Percentiles rank a stretch among this genome's conserved stretches.
phyloP scores from a whole-genome alignment of 2,888 invertebrate species.

The Psococerastis gibbosa region DNA sequence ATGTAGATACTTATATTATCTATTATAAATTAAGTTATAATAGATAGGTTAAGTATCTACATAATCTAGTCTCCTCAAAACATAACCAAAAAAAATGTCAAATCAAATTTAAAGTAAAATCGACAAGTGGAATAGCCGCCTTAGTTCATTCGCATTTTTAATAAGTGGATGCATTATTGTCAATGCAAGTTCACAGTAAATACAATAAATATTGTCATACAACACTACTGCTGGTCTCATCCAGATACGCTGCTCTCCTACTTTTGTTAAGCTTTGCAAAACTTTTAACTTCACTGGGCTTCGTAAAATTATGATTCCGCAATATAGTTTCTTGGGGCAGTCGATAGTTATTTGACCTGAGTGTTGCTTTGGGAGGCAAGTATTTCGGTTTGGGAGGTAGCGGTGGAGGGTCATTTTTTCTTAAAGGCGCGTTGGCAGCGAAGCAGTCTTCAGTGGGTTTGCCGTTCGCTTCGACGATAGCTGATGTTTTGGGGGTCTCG shows the following conservation, averaged over 20 bases:
- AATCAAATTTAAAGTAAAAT: too few relatives aligned
- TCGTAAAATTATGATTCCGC: conserved; percentile 12
- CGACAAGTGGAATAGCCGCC: too few relatives aligned
- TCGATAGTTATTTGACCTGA: conserved; percentile 27
- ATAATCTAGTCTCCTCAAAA: too few relatives aligned
- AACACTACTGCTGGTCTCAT: conserved; percentile 44
- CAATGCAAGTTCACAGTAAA: too few relatives aligned
- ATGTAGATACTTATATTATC: too few relatives aligned
- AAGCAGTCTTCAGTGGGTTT: not conserved
- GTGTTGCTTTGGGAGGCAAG: conserved; percentile 39
- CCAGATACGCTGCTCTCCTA: conserved; percentile 32
- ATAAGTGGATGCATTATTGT: too few relatives aligned
- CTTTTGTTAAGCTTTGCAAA: conserved; percentile 15
- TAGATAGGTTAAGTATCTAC: too few relatives aligned
- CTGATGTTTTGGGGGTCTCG: not conserved
- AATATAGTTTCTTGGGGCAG: conserved; percentile 12
- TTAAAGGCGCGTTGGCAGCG: not conserved
- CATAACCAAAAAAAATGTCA: too few relatives aligned
- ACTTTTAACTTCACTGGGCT: conserved; percentile 20
- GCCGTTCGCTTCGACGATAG: not conserved
- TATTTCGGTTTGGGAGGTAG: conserved; percentile 58
- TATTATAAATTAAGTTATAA: too few relatives aligned
- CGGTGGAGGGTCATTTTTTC: conserved; percentile 35
- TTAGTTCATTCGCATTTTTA: too few relatives aligned
- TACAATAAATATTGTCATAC: conserved; percentile 28